phyloP scores from a whole-genome alignment of 2,888 invertebrate genomes.

The Tipula helvola region DNA sequence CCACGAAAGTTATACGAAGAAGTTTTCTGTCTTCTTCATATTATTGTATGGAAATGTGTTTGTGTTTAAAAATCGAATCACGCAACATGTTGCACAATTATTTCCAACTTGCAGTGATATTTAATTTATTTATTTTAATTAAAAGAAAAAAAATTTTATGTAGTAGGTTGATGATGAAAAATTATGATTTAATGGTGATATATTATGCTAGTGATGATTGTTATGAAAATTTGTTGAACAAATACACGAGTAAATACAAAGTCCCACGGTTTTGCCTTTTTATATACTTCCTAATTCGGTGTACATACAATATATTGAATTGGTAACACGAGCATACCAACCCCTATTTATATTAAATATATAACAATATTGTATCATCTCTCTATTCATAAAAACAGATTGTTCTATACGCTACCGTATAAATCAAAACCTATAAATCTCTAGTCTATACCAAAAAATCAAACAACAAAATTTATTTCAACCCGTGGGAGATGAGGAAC shows the following conservation, averaged over 20 bases:
- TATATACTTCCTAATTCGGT: not conserved
- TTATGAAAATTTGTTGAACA: not conserved
- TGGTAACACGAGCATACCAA: not conserved
- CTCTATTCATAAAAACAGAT: not conserved
- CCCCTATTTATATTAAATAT: not conserved
- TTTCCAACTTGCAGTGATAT: not conserved
- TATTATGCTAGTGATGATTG: not conserved
- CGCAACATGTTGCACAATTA: not conserved
- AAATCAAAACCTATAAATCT: not conserved
- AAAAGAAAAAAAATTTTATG: not conserved
- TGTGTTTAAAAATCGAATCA: not conserved
- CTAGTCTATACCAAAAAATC: not conserved
- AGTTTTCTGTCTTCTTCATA: not conserved
- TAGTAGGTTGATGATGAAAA: not conserved
- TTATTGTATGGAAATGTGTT: not conserved
- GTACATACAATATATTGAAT: not conserved
- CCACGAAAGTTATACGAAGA: not conserved
- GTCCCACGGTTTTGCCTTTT: not conserved
- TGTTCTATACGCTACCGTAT: not conserved
- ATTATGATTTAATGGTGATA: not conserved
- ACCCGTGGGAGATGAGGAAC: not conserved
- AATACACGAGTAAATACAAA: not conserved
- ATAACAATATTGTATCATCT: not conserved
- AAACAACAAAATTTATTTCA: not conserved
- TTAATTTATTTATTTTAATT: not conserved